Base-by-base conservation (phyloP, 2,888 invertebrate species). In the Melinaea marsaeus region DNA sequence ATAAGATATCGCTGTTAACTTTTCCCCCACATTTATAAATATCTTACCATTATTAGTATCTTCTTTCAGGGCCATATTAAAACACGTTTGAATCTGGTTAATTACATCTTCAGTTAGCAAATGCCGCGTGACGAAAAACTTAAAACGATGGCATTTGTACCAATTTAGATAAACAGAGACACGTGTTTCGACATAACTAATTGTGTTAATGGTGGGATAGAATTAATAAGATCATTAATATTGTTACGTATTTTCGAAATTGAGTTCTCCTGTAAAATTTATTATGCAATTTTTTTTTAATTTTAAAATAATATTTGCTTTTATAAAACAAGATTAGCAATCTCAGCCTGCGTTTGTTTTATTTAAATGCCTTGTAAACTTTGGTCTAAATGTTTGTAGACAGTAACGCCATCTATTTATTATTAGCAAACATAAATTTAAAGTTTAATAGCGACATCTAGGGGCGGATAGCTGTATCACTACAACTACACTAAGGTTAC, bases 141-240 rank as follows among this genome's bases (percentile, higher is more conserved):
- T 42, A 35, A 56, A 57, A 62, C 61, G 51, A 45, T 63, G 13
- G 55, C 42, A 13, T 76, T 77, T 73, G 75, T 75, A 78, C 76
- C 79, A 80, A 80, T 81, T 80, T 79, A 76, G 75, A 72, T 71
- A 79, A 78, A 78, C 80, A 78, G 77, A 77, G 75, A 77, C 79
- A 76, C 74, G 72, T 77, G 74, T 76, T 74, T 73, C 76, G 75
- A 77, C 75, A 71, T 74, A 73, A 71, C 70, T 79, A 79, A 79
- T 79, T 78, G 77, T 77, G 76, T 71, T 71, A 71, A 51, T 63
- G 59, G 32, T 34, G n/a, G 34, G 55, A 32, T 13, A 32, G 22
- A 37, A 42, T 32, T 9, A 13, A 45, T 37, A 45, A 57, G 13
- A 32, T 42, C 11, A 13, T 42, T 42, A 37, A 33, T 55, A 5